Evolutionary conservation across 1,140 invertebrate species (phyloP), one percentile per base, ranked within the genome.

Genomic region (Cotesia typhae): DNA sequence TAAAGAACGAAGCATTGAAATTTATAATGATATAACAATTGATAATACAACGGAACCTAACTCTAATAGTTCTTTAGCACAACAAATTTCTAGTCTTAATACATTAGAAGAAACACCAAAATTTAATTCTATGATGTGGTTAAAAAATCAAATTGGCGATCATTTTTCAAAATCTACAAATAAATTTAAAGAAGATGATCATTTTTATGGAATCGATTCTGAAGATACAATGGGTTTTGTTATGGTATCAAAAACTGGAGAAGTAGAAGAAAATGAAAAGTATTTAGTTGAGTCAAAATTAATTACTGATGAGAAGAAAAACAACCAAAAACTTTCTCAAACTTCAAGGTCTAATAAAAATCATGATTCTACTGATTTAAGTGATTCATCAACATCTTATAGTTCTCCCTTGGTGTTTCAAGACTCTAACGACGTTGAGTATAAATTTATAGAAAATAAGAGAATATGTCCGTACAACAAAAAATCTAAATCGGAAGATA

Each of bases 321-420:
- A 52, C 14, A 37, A 52, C 14, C 17, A 74, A 6, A 60, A 59
- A 51, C 20, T 17, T 51, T 67, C 52, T 35, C 80, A 47, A 71
- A 71, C 80, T 55, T 82, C 80, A 5, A 89, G 88, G 76, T 92
- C 90, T 0, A 91, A 88, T 72, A 90, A 92, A 68, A 84, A 87
- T 6, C 87, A 87, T 0, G 88, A 88, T 37, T 85, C 86, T 5
- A 82, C 82, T 68, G 82, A 80, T 6, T 80, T 82, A 0, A 78
- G 77, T 4, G 81, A 79, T 10, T 84, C 81, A 0, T 74, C 77
- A 4, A 81, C 81, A 37, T 80, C 88, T 28, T 89, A 90, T 61
- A 90, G 88, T 66, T 90, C 89, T 3, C 92, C 91, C 76, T 89
- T 91, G 4, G 89, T 90, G 2, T 92, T 91, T 0, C 79, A 92